These are phyloP conservation scores for Zosterops borbonicus DNA, from an alignment of 2,113 vertebrate species.

Conservation along the genomic window DNA sequence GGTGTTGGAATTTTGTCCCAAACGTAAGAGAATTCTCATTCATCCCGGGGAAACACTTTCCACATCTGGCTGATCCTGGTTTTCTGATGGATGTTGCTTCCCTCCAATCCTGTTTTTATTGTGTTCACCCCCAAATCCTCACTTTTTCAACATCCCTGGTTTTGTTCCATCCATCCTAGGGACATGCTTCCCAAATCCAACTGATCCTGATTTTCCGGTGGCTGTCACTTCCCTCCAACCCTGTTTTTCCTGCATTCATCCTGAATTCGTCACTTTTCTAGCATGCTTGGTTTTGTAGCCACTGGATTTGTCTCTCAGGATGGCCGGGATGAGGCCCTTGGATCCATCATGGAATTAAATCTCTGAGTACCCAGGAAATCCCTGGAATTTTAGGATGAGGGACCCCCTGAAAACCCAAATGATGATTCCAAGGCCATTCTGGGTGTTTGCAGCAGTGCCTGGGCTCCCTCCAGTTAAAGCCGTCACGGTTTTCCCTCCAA, in stretches of 20 bases:
- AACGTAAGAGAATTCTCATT: background rate
- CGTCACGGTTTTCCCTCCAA: background rate
- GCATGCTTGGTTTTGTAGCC: accelerated
- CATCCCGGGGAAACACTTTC: too few relatives aligned
- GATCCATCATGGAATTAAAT: accelerated
- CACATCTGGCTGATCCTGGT: background rate
- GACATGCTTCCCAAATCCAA: background rate
- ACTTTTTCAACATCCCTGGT: background rate
- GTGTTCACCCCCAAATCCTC: accelerated
- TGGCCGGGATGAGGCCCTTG: accelerated
- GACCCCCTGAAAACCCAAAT: background rate
- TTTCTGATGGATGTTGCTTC: background rate
- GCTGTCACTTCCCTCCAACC: background rate
- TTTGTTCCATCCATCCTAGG: background rate
- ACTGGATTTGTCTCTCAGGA: accelerated
- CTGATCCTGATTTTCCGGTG: background rate
- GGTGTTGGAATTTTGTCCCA: background rate
- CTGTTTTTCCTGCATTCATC: background rate
- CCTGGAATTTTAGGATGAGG: background rate
- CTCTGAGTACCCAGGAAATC: background rate
- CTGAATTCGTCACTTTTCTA: background rate
- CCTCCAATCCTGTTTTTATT: background rate
- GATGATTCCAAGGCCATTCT: accelerated
- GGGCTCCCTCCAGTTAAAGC: background rate
- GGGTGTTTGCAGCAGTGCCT: background rate